Percentiles rank a stretch among this genome's conserved stretches.
phyloP scores from a whole-genome alignment of 2,888 invertebrate genomes.

The Aleiodes testaceus region DNA sequence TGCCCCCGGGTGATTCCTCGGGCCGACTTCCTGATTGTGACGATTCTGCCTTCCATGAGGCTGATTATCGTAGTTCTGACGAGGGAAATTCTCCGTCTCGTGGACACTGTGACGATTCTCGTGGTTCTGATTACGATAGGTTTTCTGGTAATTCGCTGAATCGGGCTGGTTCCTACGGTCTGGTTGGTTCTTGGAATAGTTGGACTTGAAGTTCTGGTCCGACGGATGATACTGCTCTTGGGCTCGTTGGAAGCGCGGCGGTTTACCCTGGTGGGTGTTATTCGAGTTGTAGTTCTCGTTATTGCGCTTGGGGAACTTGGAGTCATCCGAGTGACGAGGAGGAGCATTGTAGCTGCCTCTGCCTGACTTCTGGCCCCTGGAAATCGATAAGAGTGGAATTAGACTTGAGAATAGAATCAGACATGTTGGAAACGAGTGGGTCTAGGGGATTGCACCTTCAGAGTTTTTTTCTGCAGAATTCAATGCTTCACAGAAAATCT shows the following conservation, averaged over 20 bases:
- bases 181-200: constrained; percentile 33
- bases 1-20: constrained; percentile 15
- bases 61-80: constrained; percentile 46
- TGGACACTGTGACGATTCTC: constrained; percentile 58
- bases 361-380: constrained; percentile 61
- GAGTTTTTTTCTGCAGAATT: too few relatives aligned
- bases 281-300: constrained; percentile 52
- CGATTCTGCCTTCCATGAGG: constrained; percentile 37
- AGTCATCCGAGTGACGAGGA: constrained; percentile 61
- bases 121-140: constrained; percentile 53
- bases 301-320: constrained; percentile 53
- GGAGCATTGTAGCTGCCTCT: constrained; percentile 64
- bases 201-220: constrained; percentile 38
- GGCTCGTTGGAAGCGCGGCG: constrained; percentile 79
- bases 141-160: constrained; percentile 44
- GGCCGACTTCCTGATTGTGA: constrained; percentile 25
- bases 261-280: constrained; percentile 71
- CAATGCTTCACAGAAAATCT: too few relatives aligned
- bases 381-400: constrained; percentile 12
- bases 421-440: too few relatives aligned
- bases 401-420: background rate
- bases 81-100: constrained; percentile 56
- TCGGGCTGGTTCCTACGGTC: constrained; percentile 60
- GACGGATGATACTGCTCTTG: constrained; percentile 61
- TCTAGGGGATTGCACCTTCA: too few relatives aligned